These are phyloP conservation scores for Sternotherus odoratus DNA, from an alignment of 2,797 vertebrate genomes.

Conservation along the genomic window DNA sequence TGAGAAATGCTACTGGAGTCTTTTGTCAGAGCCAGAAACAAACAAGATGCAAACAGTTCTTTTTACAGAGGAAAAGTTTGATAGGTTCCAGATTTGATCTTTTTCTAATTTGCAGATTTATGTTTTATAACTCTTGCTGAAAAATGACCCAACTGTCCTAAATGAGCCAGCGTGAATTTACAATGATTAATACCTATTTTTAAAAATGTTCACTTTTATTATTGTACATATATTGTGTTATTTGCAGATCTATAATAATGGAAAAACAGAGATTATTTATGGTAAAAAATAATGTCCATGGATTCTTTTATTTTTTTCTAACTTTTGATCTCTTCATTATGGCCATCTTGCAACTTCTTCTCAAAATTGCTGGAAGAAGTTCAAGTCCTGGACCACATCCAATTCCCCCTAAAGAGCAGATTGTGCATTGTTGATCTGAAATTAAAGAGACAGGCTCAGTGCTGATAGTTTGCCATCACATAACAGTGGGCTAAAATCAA, in stretches of 20 bases:
- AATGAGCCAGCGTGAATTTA: background rate
- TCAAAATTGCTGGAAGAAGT: background rate
- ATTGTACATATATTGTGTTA: background rate
- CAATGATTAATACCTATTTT: rapidly evolving
- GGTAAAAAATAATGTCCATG: background rate
- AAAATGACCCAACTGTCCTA: background rate
- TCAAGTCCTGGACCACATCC: background rate
- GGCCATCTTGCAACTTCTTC: background rate
- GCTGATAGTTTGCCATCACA: background rate
- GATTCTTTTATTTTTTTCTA: background rate
- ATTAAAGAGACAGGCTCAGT: background rate
- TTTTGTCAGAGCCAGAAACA: background rate
- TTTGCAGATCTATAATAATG: background rate
- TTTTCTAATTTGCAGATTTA: background rate
- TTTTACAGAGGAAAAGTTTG: background rate
- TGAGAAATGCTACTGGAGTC: background rate
- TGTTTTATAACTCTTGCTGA: background rate
- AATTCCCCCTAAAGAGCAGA: background rate
- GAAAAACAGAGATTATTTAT: background rate
- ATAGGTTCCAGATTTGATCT: background rate
- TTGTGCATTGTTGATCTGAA: background rate
- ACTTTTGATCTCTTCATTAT: background rate
- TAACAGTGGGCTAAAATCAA: background rate
- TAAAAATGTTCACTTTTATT: background rate
- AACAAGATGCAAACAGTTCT: background rate